phyloP scores from a whole-genome alignment of 2,888 invertebrate species.

The Lithophane leautieri region DNA sequence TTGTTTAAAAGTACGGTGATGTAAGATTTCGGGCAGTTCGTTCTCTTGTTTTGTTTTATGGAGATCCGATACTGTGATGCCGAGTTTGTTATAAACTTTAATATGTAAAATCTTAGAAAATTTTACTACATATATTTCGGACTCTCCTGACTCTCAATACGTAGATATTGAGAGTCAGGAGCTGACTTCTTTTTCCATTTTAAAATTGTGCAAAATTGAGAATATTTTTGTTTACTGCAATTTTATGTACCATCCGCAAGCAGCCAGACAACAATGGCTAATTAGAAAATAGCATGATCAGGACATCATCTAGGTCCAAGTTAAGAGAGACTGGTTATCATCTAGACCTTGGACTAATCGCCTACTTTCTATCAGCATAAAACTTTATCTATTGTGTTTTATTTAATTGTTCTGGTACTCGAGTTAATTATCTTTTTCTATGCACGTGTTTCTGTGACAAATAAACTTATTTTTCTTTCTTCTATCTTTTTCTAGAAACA shows the following conservation, averaged over 20 bases:
- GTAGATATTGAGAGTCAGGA: too few relatives aligned
- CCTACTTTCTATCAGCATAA: neutral
- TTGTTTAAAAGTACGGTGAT: slow-evolving; percentile 76
- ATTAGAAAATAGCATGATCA: slow-evolving; percentile 64
- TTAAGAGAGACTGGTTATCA: slow-evolving; percentile 28
- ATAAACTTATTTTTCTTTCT: too few relatives aligned
- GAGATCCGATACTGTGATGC: slow-evolving; percentile 45
- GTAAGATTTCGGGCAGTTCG: slow-evolving; percentile 63
- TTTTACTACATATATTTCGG: slow-evolving; percentile 5
- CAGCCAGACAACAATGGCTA: slow-evolving; percentile 50
- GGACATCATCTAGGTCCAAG: slow-evolving; percentile 39
- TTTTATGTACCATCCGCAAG: slow-evolving; percentile 13
- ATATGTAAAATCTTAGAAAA: slow-evolving; percentile 43
- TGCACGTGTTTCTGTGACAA: too few relatives aligned
- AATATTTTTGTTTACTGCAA: slow-evolving; percentile 11
- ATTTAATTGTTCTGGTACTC: too few relatives aligned
- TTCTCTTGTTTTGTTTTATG: slow-evolving; percentile 61
- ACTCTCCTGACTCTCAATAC: slow-evolving; percentile 10
- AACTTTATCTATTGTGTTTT: too few relatives aligned
- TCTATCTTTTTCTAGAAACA: too few relatives aligned
- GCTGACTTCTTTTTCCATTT: neutral
- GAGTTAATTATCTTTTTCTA: too few relatives aligned
- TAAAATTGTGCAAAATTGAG: neutral
- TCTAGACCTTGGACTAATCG: neutral
- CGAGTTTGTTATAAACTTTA: slow-evolving; percentile 39